Percentiles rank a stretch among this genome's conserved stretches.
phyloP scores from a whole-genome alignment of 2,113 vertebrate species.

The Ptilonorhynchus violaceus region DNA sequence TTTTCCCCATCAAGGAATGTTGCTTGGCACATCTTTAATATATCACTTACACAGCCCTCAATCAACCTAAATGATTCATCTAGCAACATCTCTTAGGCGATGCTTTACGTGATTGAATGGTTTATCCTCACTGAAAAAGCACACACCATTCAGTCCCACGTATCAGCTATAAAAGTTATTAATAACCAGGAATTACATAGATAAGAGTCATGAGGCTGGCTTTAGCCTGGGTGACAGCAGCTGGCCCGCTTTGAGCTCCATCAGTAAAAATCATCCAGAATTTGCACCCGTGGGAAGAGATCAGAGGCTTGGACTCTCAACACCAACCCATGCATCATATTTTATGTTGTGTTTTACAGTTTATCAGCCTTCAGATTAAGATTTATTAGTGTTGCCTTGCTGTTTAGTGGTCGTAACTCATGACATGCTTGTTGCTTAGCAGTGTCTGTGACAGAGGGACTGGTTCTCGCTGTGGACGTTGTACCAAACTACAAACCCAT shows the following conservation, averaged over 20 bases:
- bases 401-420: slow-evolving; percentile 1
- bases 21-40: slow-evolving; percentile 53
- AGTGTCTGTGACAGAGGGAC: rapidly evolving
- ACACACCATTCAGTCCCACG: slow-evolving; percentile 3
- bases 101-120: slow-evolving; percentile 36
- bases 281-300: slow-evolving; percentile 10
- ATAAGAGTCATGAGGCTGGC: background rate
- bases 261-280: slow-evolving; percentile 26
- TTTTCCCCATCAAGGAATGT: slow-evolving; percentile 61
- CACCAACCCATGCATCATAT: slow-evolving; percentile 12
- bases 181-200: slow-evolving; percentile 44
- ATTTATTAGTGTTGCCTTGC: slow-evolving; percentile 39
- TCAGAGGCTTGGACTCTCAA: slow-evolving; percentile 3
- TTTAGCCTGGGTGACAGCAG: slow-evolving; percentile 16
- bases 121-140: slow-evolving; percentile 41
- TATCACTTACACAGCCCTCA: slow-evolving; percentile 49
- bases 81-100: background rate
- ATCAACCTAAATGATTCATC: slow-evolving; percentile 58
- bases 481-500: background rate
- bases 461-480: rapidly evolving
- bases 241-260: background rate
- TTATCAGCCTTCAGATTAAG: slow-evolving; percentile 34
- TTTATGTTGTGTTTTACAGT: slow-evolving; percentile 51
- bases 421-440: background rate
- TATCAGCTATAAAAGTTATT: slow-evolving; percentile 53